Base-by-base conservation (phyloP, 2,888 invertebrate genomes). In the Linnaemya vulpina region DNA sequence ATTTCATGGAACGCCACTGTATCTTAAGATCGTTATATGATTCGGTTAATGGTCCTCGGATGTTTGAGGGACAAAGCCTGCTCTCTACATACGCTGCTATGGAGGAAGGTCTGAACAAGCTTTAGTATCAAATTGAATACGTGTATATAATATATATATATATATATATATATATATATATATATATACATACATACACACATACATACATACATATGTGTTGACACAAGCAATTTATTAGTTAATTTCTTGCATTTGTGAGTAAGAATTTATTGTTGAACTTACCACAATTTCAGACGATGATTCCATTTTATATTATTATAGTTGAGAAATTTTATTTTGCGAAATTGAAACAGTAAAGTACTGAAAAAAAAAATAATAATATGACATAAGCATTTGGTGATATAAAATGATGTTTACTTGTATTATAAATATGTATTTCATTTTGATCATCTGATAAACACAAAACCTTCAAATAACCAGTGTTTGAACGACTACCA, bases 231-330 rank as follows among this genome's bases (percentile, higher is more conserved):
- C n/a, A n/a, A n/a, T n/a, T n/a, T n/a, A n/a, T n/a, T n/a, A n/a
- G n/a, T n/a, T n/a, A n/a, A n/a, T n/a, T n/a, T n/a, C n/a, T n/a
- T n/a, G n/a, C n/a, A n/a, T n/a, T n/a, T n/a, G n/a, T n/a, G n/a
- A n/a, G n/a, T n/a, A n/a, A n/a, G 5, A 30, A 46, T 49, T 58
- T 49, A 35, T 35, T 15, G 15, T 46, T 40, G 1, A 25, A 65
- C 75, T 76, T 67, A 76, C 76, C 67, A 67, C 55, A 67, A 58
- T 22, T 67, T 76, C 76, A 2, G 75, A 46, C 40, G 67, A 46
- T 22, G 76, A 76, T 55, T 76, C 76, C 76, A 76, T 74, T 35
- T 65, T 67, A 49, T n/a, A n/a, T 49, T 43, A 22, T 46, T 49
- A 38, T 30, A 49, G 58, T n/a, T 30, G 46, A 49, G 35, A 5